Conservation (phyloP, 2,888 invertebrate genomes). For the Aphidoletes aphidimyza region DNA sequence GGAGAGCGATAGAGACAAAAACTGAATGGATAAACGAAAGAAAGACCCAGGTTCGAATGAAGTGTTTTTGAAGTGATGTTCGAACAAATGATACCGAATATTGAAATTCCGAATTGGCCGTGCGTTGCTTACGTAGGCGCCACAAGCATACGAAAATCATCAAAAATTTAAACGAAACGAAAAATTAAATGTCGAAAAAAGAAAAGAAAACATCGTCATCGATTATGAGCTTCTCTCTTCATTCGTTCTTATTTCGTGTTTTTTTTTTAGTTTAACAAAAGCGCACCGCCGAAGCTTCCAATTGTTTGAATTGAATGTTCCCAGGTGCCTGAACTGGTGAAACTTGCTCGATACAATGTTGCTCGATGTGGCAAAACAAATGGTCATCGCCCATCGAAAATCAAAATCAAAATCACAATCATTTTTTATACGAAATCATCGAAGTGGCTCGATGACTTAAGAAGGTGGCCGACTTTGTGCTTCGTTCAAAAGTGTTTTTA, state of each 20-base stretch:
- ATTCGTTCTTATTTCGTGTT: constrained; percentile 16
- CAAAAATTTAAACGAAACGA: neutral
- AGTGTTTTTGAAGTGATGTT: neutral
- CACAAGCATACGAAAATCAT: neutral
- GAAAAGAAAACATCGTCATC: constrained; percentile 31
- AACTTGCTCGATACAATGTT: neutral
- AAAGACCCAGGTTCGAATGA: no score
- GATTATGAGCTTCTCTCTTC: constrained; percentile 7
- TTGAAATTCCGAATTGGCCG: neutral
- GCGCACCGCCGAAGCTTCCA: neutral
- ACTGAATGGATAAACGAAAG: no score
- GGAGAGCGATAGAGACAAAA: no score
- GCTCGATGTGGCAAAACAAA: neutral
- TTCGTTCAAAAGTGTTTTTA: constrained; percentile 51
- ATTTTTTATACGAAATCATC: constrained; percentile 36
- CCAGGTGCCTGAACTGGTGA: neutral
- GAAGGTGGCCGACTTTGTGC: neutral
- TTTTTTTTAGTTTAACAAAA: neutral
- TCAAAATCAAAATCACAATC: constrained; percentile 16
- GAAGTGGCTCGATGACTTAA: no score
- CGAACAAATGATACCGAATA: constrained; percentile 42
- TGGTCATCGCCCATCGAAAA: constrained; percentile 7
- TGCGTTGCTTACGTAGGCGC: constrained; percentile 5
- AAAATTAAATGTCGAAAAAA: neutral
- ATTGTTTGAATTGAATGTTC: neutral